These are phyloP conservation scores for Lathronympha strigana DNA, from an alignment of 2,888 invertebrate genomes.

Conservation along the genomic window DNA sequence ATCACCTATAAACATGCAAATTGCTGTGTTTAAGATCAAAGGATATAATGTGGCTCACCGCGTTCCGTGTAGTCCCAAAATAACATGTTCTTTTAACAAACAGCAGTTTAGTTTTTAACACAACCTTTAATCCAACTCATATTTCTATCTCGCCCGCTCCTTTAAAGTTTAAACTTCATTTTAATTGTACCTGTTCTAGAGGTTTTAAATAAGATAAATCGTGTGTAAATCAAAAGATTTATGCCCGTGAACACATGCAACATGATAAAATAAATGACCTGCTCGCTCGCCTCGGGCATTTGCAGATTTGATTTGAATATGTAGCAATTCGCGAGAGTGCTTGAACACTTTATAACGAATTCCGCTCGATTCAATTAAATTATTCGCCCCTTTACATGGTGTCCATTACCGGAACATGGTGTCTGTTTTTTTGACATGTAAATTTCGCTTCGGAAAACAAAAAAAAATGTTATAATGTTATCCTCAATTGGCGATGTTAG, in stretches of 20 bases:
- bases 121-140: no score
- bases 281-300: slow-evolving; percentile 17
- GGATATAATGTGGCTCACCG: slow-evolving; percentile 22
- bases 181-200: no score
- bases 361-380: neutral
- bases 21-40: slow-evolving; percentile 38
- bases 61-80: neutral
- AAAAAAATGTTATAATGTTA: neutral
- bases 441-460: neutral
- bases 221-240: neutral
- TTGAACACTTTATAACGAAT: slow-evolving; percentile 7
- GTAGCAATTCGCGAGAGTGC: slow-evolving; percentile 22
- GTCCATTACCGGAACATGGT: neutral
- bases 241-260: slow-evolving; percentile 15
- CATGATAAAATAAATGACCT: slow-evolving; percentile 16
- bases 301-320: slow-evolving; percentile 24
- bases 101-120: neutral
- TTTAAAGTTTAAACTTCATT: no score
- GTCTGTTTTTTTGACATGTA: neutral
- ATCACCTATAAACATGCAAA: slow-evolving; percentile 40
- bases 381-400: slow-evolving; percentile 6
- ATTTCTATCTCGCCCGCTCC: no score
- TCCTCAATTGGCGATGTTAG: neutral
- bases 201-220: neutral
- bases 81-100: neutral